Percentiles rank a stretch among this genome's conserved stretches.
Conservation (phyloP, 2,113 vertebrate species). For the Macheiramphus alcinus region DNA sequence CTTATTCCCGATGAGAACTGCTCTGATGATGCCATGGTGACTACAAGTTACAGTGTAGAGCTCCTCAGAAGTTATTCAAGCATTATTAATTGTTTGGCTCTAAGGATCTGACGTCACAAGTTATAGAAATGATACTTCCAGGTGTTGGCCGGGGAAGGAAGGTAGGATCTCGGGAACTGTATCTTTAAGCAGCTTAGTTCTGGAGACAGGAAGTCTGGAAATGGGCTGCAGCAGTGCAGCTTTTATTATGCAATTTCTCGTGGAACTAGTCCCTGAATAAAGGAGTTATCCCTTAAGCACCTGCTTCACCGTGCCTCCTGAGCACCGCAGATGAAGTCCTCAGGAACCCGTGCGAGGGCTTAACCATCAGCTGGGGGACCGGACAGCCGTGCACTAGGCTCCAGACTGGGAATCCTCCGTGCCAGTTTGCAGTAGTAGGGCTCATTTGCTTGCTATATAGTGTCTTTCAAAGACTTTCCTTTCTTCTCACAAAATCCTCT, state of each 20-base stretch:
- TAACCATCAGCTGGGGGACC: not conserved
- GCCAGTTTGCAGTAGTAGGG: not conserved
- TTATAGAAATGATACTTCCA: constrained; percentile 9
- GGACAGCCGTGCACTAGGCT: accelerated
- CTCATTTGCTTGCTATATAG: not conserved
- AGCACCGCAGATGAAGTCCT: not conserved
- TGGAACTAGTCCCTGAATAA: constrained; percentile 25
- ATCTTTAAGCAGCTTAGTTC: constrained; percentile 39
- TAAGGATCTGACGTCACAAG: not conserved
- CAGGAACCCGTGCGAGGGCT: not conserved
- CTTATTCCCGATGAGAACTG: not conserved
- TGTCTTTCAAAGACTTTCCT: not conserved
- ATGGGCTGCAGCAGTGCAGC: constrained; percentile 44
- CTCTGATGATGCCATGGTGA: not conserved
- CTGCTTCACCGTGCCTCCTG: not conserved
- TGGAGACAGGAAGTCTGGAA: constrained; percentile 41
- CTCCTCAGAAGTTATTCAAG: not conserved
- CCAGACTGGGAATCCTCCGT: not conserved
- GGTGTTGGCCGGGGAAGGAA: not conserved
- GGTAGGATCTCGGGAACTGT: not conserved
- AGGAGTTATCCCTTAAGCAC: constrained; percentile 30
- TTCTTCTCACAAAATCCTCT: not conserved
- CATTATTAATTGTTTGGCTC: not conserved
- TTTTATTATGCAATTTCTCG: constrained; percentile 46
- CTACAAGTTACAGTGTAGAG: not conserved